Percentiles rank a stretch among this genome's conserved stretches.
Evolutionary conservation across 2,113 vertebrate genomes (phyloP).

Genomic region (Mastomys natalensis): DNA sequence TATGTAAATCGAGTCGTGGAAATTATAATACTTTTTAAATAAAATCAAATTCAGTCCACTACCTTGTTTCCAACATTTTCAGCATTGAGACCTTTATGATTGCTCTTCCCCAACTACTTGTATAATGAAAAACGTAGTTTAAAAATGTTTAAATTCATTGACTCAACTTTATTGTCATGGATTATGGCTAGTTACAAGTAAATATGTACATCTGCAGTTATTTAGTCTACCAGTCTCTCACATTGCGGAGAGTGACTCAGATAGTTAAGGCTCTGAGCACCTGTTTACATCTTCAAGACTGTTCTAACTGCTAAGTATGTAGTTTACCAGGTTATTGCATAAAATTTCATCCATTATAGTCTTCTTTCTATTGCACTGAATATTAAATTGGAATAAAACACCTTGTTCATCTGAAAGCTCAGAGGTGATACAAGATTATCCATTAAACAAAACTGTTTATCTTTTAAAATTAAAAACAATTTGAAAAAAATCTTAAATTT

Average conservation of each 20-base stretch:
- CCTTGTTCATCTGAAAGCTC: neutral
- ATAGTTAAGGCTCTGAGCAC: neutral
- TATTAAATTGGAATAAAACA: neutral
- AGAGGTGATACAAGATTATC: neutral
- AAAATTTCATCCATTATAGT: neutral
- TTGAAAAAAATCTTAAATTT: neutral
- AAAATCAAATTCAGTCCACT: neutral
- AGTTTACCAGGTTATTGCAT: neutral
- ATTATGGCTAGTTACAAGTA: neutral
- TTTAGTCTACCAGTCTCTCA: neutral
- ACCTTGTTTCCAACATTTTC: neutral
- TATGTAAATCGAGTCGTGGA: neutral
- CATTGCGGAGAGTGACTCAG: neutral
- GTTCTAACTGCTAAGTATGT: neutral
- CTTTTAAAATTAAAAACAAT: neutral
- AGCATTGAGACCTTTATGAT: neutral
- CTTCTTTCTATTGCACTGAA: neutral
- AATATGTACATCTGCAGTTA: neutral
- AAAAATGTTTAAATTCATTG: neutral
- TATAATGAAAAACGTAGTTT: neutral
- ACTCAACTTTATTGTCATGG: neutral
- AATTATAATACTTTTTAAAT: neutral
- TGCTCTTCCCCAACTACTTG: neutral
- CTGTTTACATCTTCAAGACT: neutral
- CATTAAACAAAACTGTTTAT: neutral